These are phyloP conservation scores for Cavia aperea DNA, from an alignment of 2,113 vertebrate species.

Conservation along the genomic window DNA sequence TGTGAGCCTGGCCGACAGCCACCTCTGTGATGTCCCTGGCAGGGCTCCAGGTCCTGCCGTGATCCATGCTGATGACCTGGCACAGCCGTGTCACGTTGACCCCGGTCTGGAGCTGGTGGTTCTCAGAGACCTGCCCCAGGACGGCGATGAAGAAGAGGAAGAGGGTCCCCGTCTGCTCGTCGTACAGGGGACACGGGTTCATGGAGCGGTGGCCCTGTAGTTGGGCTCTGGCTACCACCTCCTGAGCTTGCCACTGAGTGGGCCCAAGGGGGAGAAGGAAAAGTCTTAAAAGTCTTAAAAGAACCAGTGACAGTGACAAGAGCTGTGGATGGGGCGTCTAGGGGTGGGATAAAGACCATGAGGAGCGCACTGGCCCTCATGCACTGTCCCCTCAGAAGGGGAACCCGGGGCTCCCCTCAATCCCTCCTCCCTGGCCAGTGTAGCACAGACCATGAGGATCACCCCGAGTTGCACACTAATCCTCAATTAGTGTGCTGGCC, in stretches of 20 bases:
- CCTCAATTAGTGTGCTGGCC: no score
- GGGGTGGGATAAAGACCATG: not conserved
- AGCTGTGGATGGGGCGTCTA: accelerated
- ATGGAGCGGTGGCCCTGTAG: slow-evolving; percentile 75
- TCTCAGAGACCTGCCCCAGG: slow-evolving; percentile 81
- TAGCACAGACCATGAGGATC: not conserved
- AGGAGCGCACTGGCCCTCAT: accelerated
- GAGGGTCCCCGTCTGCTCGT: slow-evolving; percentile 69
- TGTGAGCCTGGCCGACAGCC: slow-evolving; percentile 72
- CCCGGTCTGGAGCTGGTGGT: slow-evolving; percentile 82
- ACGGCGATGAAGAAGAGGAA: slow-evolving; percentile 91
- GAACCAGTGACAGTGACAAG: accelerated
- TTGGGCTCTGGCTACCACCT: slow-evolving; percentile 69
- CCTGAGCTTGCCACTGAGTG: slow-evolving; percentile 70
- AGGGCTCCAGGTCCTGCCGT: slow-evolving; percentile 82
- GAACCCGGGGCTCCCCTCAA: not conserved
- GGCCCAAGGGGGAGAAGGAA: not conserved
- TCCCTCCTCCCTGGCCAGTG: not conserved
- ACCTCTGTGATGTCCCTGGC: slow-evolving; percentile 78
- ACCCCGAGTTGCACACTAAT: not conserved
- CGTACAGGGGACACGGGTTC: slow-evolving; percentile 76
- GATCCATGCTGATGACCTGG: slow-evolving; percentile 81
- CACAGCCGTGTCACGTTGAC: slow-evolving; percentile 86
- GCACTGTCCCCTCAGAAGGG: accelerated
- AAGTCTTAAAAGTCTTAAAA: not conserved